These are phyloP conservation scores for Drosophila azteca DNA, from an alignment of 1,140 invertebrate species.

Conservation along the genomic window DNA sequence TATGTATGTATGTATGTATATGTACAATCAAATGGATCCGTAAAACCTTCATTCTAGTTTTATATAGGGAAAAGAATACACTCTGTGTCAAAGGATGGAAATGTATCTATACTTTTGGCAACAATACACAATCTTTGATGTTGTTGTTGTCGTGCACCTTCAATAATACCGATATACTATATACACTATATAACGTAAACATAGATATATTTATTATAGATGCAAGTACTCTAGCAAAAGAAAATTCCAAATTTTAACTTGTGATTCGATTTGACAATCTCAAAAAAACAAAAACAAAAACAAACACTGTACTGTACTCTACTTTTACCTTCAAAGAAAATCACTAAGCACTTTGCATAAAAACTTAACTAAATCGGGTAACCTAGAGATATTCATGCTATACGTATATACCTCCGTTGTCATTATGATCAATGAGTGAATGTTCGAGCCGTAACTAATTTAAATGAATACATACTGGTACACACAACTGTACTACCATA, in stretches of 20 bases:
- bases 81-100: slow-evolving; percentile 65
- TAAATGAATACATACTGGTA: slow-evolving; percentile 1
- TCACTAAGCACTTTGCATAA: slow-evolving; percentile 70
- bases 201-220: slow-evolving; percentile 30
- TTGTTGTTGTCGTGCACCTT: slow-evolving; percentile 47
- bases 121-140: slow-evolving; percentile 14
- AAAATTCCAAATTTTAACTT: slow-evolving; percentile 73
- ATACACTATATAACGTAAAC: slow-evolving; percentile 25
- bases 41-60: slow-evolving; percentile 10
- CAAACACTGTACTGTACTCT: background rate
- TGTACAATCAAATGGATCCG: background rate
- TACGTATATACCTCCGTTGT: slow-evolving; percentile 54
- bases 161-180: slow-evolving; percentile 40
- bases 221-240: slow-evolving; percentile 29
- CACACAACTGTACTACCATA: too few species aligned
- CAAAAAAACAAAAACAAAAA: slow-evolving; percentile 42
- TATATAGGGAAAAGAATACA: slow-evolving; percentile 8
- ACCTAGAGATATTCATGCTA: slow-evolving; percentile 41
- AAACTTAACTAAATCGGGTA: slow-evolving; percentile 52
- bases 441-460: slow-evolving; percentile 8
- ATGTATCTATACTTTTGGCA: slow-evolving; percentile 62
- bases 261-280: slow-evolving; percentile 84
- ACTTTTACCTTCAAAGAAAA: slow-evolving; percentile 10
- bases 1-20: background rate
- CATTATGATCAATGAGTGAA: slow-evolving; percentile 24